phyloP scores from a whole-genome alignment of 2,113 vertebrate species.

The Cavia aperea region DNA sequence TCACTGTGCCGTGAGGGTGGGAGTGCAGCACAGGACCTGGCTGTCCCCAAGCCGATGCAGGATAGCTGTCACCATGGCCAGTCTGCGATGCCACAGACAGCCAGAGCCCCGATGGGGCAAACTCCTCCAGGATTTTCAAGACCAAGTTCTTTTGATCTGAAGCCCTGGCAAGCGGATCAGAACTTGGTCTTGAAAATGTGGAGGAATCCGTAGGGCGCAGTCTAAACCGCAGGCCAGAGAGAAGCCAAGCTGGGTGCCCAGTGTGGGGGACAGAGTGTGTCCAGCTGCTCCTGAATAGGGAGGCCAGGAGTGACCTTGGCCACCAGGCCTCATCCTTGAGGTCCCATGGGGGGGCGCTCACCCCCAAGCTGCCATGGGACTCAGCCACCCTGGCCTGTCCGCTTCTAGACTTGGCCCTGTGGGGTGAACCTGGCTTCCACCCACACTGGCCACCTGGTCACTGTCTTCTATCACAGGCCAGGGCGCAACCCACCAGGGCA shows the following conservation, averaged over 20 bases:
- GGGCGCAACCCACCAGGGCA: not conserved
- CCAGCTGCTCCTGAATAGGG: not conserved
- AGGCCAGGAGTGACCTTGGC: fast-evolving
- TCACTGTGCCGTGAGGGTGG: not conserved
- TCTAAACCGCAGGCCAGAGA: not conserved
- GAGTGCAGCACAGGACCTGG: not conserved
- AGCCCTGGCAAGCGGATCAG: too few relatives aligned
- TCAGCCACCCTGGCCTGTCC: not conserved
- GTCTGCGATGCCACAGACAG: not conserved
- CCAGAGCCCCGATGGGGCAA: not conserved
- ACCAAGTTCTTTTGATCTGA: too few relatives aligned
- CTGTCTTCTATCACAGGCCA: not conserved
- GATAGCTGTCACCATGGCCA: too few relatives aligned
- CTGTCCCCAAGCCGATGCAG: not conserved
- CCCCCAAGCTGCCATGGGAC: not conserved
- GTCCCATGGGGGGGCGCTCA: not conserved
- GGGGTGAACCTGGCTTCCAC: not conserved
- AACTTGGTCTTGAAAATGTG: not conserved
- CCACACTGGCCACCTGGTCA: not conserved
- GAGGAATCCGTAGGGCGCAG: not conserved
- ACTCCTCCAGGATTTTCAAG: not conserved
- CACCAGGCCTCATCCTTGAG: not conserved
- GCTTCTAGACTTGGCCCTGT: not conserved
- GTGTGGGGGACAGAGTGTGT: too few relatives aligned
- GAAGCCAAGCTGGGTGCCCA: fast-evolving